These are phyloP conservation scores for Panagrolaimus sp. DNA, from an alignment of 1,140 invertebrate genomes.

Conservation along the genomic window DNA sequence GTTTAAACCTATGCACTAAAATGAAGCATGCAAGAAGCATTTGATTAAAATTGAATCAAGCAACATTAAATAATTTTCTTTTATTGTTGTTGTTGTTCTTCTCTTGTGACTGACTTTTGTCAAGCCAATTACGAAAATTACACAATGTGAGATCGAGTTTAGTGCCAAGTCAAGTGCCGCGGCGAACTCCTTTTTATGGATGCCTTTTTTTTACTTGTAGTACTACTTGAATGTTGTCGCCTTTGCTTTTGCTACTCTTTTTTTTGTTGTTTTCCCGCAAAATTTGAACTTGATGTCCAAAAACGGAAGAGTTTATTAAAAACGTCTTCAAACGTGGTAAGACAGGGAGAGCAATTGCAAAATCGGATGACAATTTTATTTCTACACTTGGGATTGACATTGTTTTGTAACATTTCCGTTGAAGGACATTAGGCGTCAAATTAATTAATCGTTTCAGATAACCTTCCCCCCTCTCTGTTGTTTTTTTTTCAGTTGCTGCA, in stretches of 20 bases:
- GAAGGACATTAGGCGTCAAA: neutral
- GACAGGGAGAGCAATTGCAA: neutral
- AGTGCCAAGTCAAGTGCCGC: neutral
- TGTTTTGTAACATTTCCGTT: neutral
- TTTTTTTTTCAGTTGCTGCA: neutral
- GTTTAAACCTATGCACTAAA: too few species aligned
- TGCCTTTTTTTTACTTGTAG: neutral
- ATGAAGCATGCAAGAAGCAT: too few species aligned
- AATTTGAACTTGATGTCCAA: neutral
- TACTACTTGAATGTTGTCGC: slow-evolving; percentile 3
- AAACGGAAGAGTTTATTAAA: slow-evolving; percentile 1
- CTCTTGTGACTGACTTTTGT: too few species aligned
- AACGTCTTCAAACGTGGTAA: neutral
- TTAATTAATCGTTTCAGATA: slow-evolving; percentile 15
- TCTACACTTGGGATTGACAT: neutral
- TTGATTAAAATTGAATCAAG: too few species aligned
- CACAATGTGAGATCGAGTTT: slow-evolving; percentile 11
- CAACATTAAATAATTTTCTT: too few species aligned
- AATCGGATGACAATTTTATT: neutral
- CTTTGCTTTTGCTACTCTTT: too few species aligned
- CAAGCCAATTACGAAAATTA: slow-evolving; percentile 15
- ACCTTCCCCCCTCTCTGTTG: neutral
- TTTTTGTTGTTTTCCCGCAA: too few species aligned
- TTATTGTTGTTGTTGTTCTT: too few species aligned
- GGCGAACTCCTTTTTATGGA: slow-evolving; percentile 11